A percentile compares a stretch with the other conserved stretches of the same genome.
Evolutionary conservation across 2,113 vertebrate species (phyloP).

Genomic region (Kryptolebias marmoratus): DNA sequence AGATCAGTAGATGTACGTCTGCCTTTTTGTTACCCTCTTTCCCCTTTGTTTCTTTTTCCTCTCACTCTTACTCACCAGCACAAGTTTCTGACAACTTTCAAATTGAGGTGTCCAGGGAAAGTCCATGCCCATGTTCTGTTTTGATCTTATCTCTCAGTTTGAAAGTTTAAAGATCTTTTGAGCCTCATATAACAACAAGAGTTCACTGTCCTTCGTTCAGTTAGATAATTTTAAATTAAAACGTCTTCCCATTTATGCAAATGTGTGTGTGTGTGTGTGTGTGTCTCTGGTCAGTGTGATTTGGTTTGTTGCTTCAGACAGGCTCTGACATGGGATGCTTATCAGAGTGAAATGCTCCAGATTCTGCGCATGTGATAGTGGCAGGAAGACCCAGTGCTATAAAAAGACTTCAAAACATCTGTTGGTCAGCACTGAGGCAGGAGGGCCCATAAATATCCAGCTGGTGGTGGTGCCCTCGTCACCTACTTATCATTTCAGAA

Average conservation of each 20-base stretch:
- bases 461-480: slow-evolving; percentile 7
- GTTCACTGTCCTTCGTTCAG: slow-evolving; percentile 39
- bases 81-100: slow-evolving; percentile 32
- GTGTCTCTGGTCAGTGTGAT: slow-evolving; percentile 36
- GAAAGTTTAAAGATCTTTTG: slow-evolving; percentile 26
- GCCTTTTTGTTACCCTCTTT: slow-evolving; percentile 16
- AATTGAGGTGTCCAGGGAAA: slow-evolving; percentile 50
- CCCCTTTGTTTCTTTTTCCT: slow-evolving; percentile 8
- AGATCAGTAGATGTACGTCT: slow-evolving; percentile 54
- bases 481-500: slow-evolving; percentile 56
- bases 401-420: slow-evolving; percentile 72
- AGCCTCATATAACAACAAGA: slow-evolving; percentile 20
- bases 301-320: slow-evolving; percentile 40
- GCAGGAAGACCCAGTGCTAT: slow-evolving; percentile 53
- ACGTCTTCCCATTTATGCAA: slow-evolving; percentile 2
- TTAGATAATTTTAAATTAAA: slow-evolving; percentile 30
- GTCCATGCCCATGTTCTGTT: slow-evolving; percentile 6
- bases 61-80: background rate
- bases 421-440: slow-evolving; percentile 29
- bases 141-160: background rate
- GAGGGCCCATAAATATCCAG: slow-evolving; percentile 55
- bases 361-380: slow-evolving; percentile 45
- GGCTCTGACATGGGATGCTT: slow-evolving; percentile 55
- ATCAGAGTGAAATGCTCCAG: slow-evolving; percentile 59
- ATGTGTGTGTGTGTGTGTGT: slow-evolving; percentile 24